A percentile compares a stretch with the other conserved stretches of the same genome.
Conservation (phyloP, 2,797 vertebrate genomes). For the Periparus ater region DNA sequence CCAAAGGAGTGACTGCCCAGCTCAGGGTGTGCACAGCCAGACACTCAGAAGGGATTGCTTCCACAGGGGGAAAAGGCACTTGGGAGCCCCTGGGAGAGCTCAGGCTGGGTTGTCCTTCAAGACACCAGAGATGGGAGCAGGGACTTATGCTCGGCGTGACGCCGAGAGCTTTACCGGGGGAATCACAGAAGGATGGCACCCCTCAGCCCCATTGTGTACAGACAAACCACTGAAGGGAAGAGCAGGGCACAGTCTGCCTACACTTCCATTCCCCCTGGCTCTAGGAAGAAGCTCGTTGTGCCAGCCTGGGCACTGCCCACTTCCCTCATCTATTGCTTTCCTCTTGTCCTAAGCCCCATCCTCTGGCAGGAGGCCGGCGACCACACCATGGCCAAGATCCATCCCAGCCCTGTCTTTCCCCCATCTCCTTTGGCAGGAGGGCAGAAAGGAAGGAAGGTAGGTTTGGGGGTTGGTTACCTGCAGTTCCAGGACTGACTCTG, state of each 20-base stretch:
- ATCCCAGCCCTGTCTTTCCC: neutral
- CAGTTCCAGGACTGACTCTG: neutral
- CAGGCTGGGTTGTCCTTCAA: neutral
- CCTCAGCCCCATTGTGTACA: neutral
- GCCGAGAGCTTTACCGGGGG: neutral
- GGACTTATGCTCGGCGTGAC: neutral
- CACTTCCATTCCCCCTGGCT: neutral
- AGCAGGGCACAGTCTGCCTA: neutral
- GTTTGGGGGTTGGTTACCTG: neutral
- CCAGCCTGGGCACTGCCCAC: neutral
- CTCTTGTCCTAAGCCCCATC: neutral
- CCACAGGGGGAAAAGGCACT: neutral
- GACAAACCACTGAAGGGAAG: neutral
- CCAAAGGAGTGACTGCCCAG: neutral
- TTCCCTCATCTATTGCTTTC: neutral
- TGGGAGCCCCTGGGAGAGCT: neutral
- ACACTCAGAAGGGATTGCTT: neutral
- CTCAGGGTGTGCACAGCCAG: neutral
- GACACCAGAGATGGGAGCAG: neutral
- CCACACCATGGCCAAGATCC: neutral
- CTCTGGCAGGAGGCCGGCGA: neutral
- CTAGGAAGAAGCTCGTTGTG: neutral
- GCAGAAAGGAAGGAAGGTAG: neutral
- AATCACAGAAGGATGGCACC: neutral
- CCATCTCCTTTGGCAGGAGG: neutral